Evolutionary conservation across 2,797 vertebrate genomes (phyloP), one percentile per base, ranked within the genome.

Genomic region (Poecile montanus): DNA sequence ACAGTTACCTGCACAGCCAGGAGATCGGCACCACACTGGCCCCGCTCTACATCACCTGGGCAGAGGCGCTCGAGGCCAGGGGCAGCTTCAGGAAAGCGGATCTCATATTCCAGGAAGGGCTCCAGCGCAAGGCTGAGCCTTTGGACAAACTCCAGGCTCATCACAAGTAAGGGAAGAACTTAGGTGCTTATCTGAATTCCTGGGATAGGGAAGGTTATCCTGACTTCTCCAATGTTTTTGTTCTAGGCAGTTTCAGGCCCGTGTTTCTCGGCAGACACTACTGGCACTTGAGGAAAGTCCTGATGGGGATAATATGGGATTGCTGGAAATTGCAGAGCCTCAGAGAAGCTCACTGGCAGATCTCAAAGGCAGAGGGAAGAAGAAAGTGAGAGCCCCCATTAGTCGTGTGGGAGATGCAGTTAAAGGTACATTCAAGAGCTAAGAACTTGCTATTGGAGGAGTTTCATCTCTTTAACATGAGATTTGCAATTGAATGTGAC

Each of bases 1-100:
- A 98, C 94, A 98, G 98, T 77, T 99, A 99, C 95, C 98, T 99
- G 96, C 97, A 98, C 56, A 98, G 98, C 48, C 98, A 99, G 96
- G 98, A 98, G 38, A 99, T 99, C 27, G 99, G 99, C 44, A 92
- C 98, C 47, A 97, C 96, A 6, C 98, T 98, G 74, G 98, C 99
- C 13, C 97, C 97, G 23, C 97, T 99, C 75, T 99, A 99, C 94
- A 99, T 99, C 22, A 98, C 98, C 7, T 99, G 99, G 99, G 98
- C 99, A 71, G 99, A 99, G 95, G 98, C 98, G 50, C 98, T 99
- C 15, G 99, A 99, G 97, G 98, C 98, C 71, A 98, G 98, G 83
- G 99, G 98, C 66, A 99, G 98, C 87, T 98, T 96, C 85, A 98
- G 97, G 92, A 99, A 98, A 97, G 99, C 99, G 45, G 99, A 99